phyloP scores from a whole-genome alignment of 2,797 vertebrate species.

The Antrozous pallidus region DNA sequence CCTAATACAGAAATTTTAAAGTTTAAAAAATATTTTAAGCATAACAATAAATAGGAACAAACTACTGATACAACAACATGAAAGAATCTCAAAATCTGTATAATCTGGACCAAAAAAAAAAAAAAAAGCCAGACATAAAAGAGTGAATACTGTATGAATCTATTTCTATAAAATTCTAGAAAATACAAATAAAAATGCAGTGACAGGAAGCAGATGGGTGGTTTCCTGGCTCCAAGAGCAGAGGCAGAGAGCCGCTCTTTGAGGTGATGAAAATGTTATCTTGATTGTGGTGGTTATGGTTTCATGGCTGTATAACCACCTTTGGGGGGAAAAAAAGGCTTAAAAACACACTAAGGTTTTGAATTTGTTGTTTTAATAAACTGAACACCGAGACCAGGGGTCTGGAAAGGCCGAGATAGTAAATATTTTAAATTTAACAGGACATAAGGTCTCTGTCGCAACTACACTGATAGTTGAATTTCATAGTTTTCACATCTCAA shows the following conservation, averaged over 20 bases:
- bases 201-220: neutral
- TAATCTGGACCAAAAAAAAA: neutral
- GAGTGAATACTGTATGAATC: neutral
- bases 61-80: neutral
- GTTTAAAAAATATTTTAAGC: neutral
- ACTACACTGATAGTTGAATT: neutral
- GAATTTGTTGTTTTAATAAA: neutral
- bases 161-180: neutral
- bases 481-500: neutral
- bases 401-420: neutral
- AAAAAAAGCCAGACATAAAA: neutral
- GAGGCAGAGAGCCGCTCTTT: neutral
- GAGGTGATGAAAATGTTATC: neutral
- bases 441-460: neutral
- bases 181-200: neutral
- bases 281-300: neutral
- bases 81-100: neutral
- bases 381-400: neutral
- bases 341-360: neutral
- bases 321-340: too few relatives aligned
- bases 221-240: neutral
- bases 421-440: neutral
- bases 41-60: neutral
- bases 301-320: neutral
- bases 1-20: neutral